Conservation (phyloP, 2,113 vertebrate species). For the Sturnus vulgaris region DNA sequence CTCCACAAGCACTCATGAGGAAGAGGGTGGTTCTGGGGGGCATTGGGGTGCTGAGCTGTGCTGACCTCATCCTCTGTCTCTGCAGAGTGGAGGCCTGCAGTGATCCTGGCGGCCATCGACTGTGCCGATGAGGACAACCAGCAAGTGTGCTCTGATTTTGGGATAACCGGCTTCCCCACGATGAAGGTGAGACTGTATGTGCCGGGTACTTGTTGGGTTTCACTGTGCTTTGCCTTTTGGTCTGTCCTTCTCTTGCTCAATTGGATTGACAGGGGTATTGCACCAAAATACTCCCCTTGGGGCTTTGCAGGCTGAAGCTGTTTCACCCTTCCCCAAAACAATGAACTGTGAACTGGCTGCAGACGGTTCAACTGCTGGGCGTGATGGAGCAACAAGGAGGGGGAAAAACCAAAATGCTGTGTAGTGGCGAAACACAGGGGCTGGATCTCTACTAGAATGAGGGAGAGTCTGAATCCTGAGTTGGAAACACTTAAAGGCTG, state of each 20-base stretch:
- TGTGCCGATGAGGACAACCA: constrained; percentile 67
- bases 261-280: neutral
- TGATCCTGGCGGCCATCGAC: constrained; percentile 66
- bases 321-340: neutral
- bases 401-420: neutral
- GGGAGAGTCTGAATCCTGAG: neutral
- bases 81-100: constrained; percentile 69
- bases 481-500: neutral
- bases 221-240: neutral
- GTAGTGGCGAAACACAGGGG: rapidly evolving
- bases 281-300: neutral
- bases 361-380: rapidly evolving
- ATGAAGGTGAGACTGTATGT: constrained; percentile 29
- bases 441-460: neutral
- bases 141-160: constrained; percentile 58
- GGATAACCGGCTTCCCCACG: constrained; percentile 68
- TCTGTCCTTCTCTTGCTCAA: neutral
- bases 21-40: rapidly evolving
- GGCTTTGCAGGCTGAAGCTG: neutral
- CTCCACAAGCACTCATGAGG: rapidly evolving
- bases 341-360: neutral
- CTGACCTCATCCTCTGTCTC: neutral
- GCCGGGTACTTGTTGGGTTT: rapidly evolving
- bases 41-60: rapidly evolving
- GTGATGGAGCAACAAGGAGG: neutral